phyloP scores from a whole-genome alignment of 2,888 invertebrate genomes.

The Priocnemis perturbator region DNA sequence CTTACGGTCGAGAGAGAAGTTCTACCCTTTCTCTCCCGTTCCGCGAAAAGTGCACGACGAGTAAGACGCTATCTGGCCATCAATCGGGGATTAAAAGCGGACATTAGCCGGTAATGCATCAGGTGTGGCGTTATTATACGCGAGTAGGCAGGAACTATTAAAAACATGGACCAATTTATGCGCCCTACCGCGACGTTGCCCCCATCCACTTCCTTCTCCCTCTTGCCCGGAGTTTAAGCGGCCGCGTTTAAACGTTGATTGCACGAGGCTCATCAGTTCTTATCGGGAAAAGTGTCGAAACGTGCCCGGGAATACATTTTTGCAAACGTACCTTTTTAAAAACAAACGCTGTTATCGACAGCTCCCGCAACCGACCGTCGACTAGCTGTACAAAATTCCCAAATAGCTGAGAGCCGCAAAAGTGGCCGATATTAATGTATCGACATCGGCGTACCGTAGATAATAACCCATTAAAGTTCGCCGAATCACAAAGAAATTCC shows the following conservation, averaged over 20 bases:
- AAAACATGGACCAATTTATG: constrained; percentile 28
- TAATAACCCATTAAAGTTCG: no score
- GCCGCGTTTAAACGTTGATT: background rate
- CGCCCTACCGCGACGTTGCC: constrained; percentile 4
- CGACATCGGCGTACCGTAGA: no score
- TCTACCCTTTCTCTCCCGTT: no score
- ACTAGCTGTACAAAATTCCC: background rate
- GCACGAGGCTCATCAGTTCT: constrained; percentile 18
- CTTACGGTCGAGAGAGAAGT: no score
- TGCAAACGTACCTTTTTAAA: constrained; percentile 11
- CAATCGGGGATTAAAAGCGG: constrained; percentile 1
- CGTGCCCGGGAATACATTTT: constrained; percentile 41
- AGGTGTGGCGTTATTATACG: background rate
- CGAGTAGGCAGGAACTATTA: constrained; percentile 12
- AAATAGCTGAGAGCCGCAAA: no score
- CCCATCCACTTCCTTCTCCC: constrained; percentile 17
- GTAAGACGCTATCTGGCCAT: background rate
- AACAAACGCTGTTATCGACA: constrained; percentile 27
- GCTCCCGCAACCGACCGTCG: constrained; percentile 16
- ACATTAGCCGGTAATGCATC: constrained; percentile 1
- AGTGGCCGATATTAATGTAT: no score
- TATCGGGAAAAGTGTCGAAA: constrained; percentile 25
- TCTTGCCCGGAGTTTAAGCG: constrained; percentile 24
- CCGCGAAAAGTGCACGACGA: no score
- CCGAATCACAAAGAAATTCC: no score